phyloP scores from a whole-genome alignment of 1,140 invertebrate genomes.

The Bilobella aurantiaca region DNA sequence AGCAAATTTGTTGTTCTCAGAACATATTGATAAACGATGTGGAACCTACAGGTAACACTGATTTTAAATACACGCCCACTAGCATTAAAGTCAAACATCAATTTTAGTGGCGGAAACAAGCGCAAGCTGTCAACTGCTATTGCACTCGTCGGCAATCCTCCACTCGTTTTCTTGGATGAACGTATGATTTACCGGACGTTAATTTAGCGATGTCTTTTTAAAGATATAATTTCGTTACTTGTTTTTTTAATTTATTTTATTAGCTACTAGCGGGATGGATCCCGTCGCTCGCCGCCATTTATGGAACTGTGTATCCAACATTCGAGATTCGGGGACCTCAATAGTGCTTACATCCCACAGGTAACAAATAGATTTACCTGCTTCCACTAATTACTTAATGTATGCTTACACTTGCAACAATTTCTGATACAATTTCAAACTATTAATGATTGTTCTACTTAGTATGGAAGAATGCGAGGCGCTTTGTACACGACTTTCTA shows the following conservation, averaged over 20 bases:
- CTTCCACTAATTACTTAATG: too few relatives aligned
- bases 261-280: slow-evolving; percentile 39
- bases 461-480: slow-evolving; percentile 84
- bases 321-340: slow-evolving; percentile 28
- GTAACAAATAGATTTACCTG: too few relatives aligned
- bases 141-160: slow-evolving; percentile 52
- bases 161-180: slow-evolving; percentile 51
- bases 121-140: slow-evolving; percentile 53
- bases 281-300: slow-evolving; percentile 39
- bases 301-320: slow-evolving; percentile 30
- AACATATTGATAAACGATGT: slow-evolving; percentile 43
- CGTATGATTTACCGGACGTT: too few relatives aligned
- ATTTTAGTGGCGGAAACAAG: slow-evolving; percentile 50
- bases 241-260: background rate
- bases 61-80: too few relatives aligned
- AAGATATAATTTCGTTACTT: background rate
- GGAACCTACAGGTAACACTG: slow-evolving; percentile 39
- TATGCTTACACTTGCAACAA: background rate
- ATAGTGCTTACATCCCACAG: slow-evolving; percentile 31
- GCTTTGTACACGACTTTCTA: slow-evolving; percentile 53
- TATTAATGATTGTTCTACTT: slow-evolving; percentile 19
- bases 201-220: background rate
- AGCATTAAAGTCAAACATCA: too few relatives aligned
- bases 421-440: background rate
- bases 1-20: slow-evolving; percentile 38